Percentiles rank a stretch among this genome's conserved stretches.
Evolutionary conservation across 2,888 invertebrate genomes (phyloP).

Genomic region (Fragum whitleyi): DNA sequence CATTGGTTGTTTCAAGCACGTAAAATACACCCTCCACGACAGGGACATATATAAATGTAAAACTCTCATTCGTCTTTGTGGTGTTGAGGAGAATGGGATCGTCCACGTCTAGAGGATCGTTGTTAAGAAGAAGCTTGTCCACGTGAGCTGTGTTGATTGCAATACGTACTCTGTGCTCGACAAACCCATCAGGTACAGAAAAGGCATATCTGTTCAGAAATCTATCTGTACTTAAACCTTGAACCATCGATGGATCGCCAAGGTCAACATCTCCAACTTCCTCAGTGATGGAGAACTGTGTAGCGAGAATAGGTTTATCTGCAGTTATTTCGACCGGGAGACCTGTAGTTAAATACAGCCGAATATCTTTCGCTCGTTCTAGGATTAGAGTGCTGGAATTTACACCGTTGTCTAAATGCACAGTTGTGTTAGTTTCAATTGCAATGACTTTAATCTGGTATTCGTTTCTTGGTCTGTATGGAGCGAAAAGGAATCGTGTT

Average conservation of each 20-base stretch:
- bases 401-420: not conserved
- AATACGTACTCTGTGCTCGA: not conserved
- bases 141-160: not conserved
- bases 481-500: not conserved
- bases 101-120: not conserved
- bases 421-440: not conserved
- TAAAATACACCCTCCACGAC: not conserved
- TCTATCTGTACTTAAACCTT: not conserved
- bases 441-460: not conserved
- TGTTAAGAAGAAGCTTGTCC: not conserved
- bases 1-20: not conserved
- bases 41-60: not conserved
- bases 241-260: not conserved
- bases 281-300: not conserved
- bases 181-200: not conserved
- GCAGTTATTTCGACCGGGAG: not conserved
- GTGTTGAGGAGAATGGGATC: not conserved
- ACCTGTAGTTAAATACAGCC: not conserved
- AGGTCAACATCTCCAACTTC: not conserved
- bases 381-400: not conserved
- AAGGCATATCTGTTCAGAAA: not conserved
- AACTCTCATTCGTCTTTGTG: not conserved
- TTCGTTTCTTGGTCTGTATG: not conserved
- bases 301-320: not conserved
- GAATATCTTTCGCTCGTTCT: not conserved